Evolutionary conservation across 2,113 vertebrate species (phyloP), one percentile per base, ranked within the genome.

Genomic region (Toxostoma redivivum): DNA sequence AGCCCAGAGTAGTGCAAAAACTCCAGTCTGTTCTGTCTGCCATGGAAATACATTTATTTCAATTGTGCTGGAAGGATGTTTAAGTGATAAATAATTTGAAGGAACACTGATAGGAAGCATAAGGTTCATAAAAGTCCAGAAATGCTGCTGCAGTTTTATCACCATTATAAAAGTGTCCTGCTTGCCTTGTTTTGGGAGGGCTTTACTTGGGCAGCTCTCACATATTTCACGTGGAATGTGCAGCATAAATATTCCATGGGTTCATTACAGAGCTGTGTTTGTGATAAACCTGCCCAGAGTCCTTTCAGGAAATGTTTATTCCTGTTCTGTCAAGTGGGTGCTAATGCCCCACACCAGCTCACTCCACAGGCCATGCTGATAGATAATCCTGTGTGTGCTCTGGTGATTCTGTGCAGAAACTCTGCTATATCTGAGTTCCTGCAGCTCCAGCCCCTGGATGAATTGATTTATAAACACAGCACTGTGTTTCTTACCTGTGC

Each of bases 191-290:
- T 93, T 90, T 48, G 79, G 85, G 72, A 90, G 33, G 73, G 72
- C 53, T 95, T 78, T 61, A 64, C 83, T 79, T 28, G 86, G 82
- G 48, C 31, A 61, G 35, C 82, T 73, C 64, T 44, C 58, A 11
- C 56, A 31, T 74, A 70, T 83, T 92, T 94, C 48, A 66, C 2
- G 3, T 74, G 81, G 90, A 95, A 88, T 30, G 37, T 22, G 19
- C 60, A 76, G 62, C 72, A 88, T 96, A 96, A 97, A 95, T 82
- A 95, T 88, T 83, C 72, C 72, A 27, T 6, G 80, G 71, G 86
- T 79, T 97, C 94, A 78, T 92, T 78, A 89, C 56, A 82, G 92
- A 85, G 56, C 73, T 25, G 10, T 67, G 67, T 61, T 40, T 67
- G 73, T 79, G 61, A 37, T 86, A 48, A 57, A 97, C 77, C 78